Evolutionary conservation across 2,888 invertebrate species (phyloP).

Genomic region (Heteropelma amictum): DNA sequence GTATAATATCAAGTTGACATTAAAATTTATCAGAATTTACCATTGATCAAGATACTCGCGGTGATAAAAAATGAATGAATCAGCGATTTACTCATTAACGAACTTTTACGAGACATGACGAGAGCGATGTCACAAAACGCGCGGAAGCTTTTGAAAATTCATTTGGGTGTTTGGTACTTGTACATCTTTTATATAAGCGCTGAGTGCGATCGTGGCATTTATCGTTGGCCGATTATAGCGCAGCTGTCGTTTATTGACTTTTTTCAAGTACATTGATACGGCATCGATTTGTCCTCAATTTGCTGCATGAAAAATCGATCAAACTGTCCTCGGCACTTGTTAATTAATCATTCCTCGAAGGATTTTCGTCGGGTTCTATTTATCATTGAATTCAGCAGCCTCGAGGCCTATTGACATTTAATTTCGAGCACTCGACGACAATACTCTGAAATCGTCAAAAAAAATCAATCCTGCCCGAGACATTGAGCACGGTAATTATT

Average conservation of each 20-base stretch:
- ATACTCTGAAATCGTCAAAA: too few species aligned
- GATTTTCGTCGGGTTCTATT: too few species aligned
- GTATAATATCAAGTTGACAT: too few species aligned
- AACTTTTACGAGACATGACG: slow-evolving; percentile 16
- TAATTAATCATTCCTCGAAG: not conserved
- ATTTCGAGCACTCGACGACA: too few species aligned
- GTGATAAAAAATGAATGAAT: slow-evolving; percentile 1
- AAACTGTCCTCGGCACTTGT: not conserved
- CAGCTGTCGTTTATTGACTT: slow-evolving; percentile 41
- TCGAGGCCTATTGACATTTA: too few species aligned
- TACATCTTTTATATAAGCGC: slow-evolving; percentile 39
- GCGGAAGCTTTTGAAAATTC: slow-evolving; percentile 1
- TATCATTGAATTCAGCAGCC: too few species aligned
- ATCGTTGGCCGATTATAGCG: not conserved
- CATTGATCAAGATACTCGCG: not conserved
- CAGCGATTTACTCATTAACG: not conserved
- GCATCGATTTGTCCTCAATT: not conserved
- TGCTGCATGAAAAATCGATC: not conserved
- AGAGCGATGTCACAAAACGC: not conserved
- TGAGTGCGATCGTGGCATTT: not conserved
- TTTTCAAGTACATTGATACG: slow-evolving; percentile 8
- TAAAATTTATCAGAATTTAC: slow-evolving; percentile 5
- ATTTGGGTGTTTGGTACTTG: not conserved
- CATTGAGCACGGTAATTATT: too few species aligned
- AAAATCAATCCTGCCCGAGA: too few species aligned